A percentile compares a stretch with the other conserved stretches of the same genome.
Conservation (phyloP, 92 coral and sea anemone species). For the Bergia puertoricense region DNA sequence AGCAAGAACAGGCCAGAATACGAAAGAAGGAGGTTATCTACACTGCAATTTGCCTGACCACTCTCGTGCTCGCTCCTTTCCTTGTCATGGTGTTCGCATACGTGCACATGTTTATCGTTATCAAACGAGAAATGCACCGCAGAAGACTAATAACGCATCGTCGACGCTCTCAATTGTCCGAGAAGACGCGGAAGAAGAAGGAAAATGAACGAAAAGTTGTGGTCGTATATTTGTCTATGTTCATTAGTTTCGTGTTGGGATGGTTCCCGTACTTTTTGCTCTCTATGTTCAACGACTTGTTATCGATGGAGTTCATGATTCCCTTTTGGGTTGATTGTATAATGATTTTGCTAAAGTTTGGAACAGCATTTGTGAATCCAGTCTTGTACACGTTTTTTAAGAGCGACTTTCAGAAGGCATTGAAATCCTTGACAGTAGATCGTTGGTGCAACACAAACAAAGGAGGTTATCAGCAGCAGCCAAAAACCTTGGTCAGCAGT, state of each 20-base stretch:
- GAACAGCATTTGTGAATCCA: constrained; percentile 73
- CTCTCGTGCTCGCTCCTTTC: constrained; percentile 65
- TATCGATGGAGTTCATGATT: neutral
- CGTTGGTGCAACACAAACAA: neutral
- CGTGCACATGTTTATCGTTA: constrained; percentile 60
- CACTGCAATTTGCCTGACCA: constrained; percentile 46
- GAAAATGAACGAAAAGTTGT: constrained; percentile 60
- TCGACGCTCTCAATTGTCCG: neutral
- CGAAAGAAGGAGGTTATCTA: constrained; percentile 47
- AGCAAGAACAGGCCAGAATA: neutral
- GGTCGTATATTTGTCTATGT: constrained; percentile 62
- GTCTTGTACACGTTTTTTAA: constrained; percentile 82
- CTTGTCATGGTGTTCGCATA: constrained; percentile 50
- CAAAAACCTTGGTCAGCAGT: neutral
- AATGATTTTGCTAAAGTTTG: constrained; percentile 61
- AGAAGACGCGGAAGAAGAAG: constrained; percentile 19
- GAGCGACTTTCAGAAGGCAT: constrained; percentile 68
- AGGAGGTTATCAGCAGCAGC: neutral
- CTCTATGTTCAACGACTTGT: constrained; percentile 51
- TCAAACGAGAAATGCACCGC: constrained; percentile 52
- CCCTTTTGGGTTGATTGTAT: constrained; percentile 36
- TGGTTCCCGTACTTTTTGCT: constrained; percentile 75
- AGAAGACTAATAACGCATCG: constrained; percentile 25
- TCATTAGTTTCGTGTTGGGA: constrained; percentile 63
- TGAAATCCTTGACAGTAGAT: constrained; percentile 37